Evolutionary conservation across 2,113 vertebrate species (phyloP).

Genomic region (Coptodon bakossiorum): DNA sequence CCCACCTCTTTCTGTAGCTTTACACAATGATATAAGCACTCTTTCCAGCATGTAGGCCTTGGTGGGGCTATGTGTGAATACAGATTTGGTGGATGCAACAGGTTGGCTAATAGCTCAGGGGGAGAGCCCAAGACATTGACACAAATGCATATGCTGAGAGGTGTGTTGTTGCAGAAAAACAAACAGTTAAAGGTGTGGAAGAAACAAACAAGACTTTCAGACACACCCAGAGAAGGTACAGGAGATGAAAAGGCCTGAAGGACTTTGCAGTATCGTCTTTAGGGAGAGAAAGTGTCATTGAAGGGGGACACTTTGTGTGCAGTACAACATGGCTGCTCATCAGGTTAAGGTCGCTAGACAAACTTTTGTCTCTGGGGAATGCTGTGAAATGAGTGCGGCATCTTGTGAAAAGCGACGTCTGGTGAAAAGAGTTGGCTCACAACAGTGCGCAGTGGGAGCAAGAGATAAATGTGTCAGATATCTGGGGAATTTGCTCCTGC

Average conservation of each 20-base stretch:
- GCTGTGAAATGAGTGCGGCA: neutral
- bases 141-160: neutral
- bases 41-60: neutral
- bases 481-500: neutral
- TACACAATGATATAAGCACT: neutral
- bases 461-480: neutral
- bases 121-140: neutral
- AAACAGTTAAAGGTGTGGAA: neutral
- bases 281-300: neutral
- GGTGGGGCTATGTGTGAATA: neutral
- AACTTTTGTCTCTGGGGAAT: neutral
- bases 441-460: neutral
- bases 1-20: neutral
- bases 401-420: neutral
- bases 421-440: neutral
- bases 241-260: neutral
- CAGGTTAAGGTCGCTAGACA: neutral
- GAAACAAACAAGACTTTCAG: neutral
- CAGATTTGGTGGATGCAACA: neutral
- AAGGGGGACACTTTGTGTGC: neutral
- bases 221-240: neutral
- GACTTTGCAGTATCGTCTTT: neutral
- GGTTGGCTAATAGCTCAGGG: neutral
- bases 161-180: neutral
- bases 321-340: neutral